These are phyloP conservation scores for Calameuta idolon DNA, from an alignment of 2,888 invertebrate genomes.

Conservation along the genomic window DNA sequence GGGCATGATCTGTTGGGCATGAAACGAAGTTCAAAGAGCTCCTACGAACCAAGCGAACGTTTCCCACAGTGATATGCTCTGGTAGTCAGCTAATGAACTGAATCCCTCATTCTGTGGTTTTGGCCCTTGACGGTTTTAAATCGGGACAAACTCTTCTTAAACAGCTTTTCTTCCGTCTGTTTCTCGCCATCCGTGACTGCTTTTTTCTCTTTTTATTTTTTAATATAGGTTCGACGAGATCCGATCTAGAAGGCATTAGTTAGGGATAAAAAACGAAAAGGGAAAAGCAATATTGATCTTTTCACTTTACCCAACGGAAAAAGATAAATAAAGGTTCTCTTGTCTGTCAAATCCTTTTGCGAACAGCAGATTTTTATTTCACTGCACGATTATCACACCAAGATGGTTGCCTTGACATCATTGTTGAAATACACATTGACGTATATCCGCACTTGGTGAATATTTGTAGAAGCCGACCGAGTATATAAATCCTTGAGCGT, in stretches of 20 bases:
- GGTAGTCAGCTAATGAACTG: slow-evolving; percentile 5
- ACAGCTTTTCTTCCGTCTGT: not conserved
- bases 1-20: slow-evolving; percentile 1
- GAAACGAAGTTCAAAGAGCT: slow-evolving; percentile 12
- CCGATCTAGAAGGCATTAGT: not conserved
- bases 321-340: not conserved
- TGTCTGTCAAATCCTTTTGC: not conserved
- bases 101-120: not conserved
- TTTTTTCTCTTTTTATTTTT: not conserved
- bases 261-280: too few species aligned
- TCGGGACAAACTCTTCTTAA: not conserved
- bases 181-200: not conserved
- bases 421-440: not conserved
- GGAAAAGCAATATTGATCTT: not conserved
- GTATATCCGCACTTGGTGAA: not conserved
- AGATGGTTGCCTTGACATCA: not conserved
- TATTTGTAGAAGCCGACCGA: not conserved
- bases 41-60: not conserved
- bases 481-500: not conserved
- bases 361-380: not conserved
- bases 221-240: not conserved
- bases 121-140: not conserved
- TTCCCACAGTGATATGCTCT: not conserved
- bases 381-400: not conserved
- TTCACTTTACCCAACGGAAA: not conserved